phyloP scores from a whole-genome alignment of 2,113 vertebrate species.

The Cyprinus carpio region DNA sequence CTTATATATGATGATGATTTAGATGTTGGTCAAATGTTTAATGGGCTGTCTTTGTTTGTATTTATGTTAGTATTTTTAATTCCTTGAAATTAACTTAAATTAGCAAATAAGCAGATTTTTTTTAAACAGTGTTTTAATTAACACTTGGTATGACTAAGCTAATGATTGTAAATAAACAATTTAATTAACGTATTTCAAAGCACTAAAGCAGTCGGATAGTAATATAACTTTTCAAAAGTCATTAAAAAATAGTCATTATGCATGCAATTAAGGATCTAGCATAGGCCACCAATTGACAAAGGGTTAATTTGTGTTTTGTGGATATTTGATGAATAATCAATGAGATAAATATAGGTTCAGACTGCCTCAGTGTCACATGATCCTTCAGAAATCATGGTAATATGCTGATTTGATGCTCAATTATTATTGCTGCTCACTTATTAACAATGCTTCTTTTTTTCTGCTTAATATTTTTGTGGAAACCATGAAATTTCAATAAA shows the following conservation, averaged over 20 bases:
- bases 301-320: slow-evolving; percentile 33
- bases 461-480: too few species aligned
- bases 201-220: neutral
- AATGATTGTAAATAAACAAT: neutral
- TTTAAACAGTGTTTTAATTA: neutral
- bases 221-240: neutral
- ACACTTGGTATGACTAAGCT: neutral
- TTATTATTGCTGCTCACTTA: too few species aligned
- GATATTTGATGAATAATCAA: slow-evolving; percentile 44
- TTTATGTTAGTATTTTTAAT: neutral
- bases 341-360: slow-evolving; percentile 2
- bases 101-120: neutral
- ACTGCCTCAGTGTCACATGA: neutral
- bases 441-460: too few species aligned
- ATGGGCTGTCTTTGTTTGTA: neutral
- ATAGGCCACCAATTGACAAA: slow-evolving; percentile 10
- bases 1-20: too few species aligned
- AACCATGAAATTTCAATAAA: too few species aligned
- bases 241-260: slow-evolving; percentile 36
- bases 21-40: neutral
- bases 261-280: slow-evolving; percentile 38
- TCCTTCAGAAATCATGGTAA: neutral
- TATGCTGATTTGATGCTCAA: too few species aligned
- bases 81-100: neutral
- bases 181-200: neutral